Evolutionary conservation across 2,797 vertebrate species (phyloP).

Genomic region (Hyperoplus immaculatus): DNA sequence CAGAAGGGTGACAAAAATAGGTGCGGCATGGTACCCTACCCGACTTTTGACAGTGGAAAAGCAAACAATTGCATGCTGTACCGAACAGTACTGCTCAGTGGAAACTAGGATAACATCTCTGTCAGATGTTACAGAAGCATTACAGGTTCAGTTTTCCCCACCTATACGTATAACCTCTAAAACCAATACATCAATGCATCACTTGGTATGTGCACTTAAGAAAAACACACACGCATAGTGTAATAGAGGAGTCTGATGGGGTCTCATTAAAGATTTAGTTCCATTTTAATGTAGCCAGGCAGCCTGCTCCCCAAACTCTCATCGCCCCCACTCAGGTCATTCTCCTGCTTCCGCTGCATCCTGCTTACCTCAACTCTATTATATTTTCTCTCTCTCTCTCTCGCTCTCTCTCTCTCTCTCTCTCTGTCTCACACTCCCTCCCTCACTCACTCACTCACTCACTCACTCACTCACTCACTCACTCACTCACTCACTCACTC

Average conservation of each 20-base stretch:
- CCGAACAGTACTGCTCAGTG: too few relatives aligned
- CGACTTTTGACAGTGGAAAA: too few relatives aligned
- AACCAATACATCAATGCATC: constrained; percentile 65
- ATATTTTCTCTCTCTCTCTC: constrained; percentile 3
- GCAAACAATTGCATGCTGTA: too few relatives aligned
- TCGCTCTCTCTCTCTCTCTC: constrained; percentile 4
- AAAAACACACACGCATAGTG: constrained; percentile 43
- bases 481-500: neutral
- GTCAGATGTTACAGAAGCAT: constrained; percentile 47
- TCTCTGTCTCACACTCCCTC: neutral
- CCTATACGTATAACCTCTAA: constrained; percentile 45
- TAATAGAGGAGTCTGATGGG: constrained; percentile 66
- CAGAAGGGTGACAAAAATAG: too few relatives aligned
- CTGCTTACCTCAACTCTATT: constrained; percentile 46
- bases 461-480: neutral
- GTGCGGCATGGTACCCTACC: too few relatives aligned
- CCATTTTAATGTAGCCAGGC: constrained; percentile 76
- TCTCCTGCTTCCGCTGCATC: constrained; percentile 55
- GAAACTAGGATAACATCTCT: neutral
- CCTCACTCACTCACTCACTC: neutral
- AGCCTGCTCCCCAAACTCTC: constrained; percentile 61
- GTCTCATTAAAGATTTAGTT: constrained; percentile 82
- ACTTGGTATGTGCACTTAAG: constrained; percentile 72
- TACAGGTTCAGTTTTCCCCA: constrained; percentile 51
- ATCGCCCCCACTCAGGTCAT: constrained; percentile 51